Evolutionary conservation across 35 echinoderm and acorn worm species (phyloP).

Genomic region (Lytechinus pictus): DNA sequence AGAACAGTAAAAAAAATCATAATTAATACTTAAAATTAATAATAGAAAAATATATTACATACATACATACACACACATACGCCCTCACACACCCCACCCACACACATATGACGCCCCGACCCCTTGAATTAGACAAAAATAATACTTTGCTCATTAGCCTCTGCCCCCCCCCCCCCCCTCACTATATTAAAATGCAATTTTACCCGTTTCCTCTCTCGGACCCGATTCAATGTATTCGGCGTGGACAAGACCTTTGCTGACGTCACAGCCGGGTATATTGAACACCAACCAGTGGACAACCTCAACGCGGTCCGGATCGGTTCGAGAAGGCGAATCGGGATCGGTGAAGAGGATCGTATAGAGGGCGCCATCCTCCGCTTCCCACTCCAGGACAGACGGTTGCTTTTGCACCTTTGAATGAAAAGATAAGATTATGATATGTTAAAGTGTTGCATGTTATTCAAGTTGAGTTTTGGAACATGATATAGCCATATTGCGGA

Average conservation of each 20-base stretch:
- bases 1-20: no score
- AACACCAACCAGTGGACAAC: conserved; percentile 88
- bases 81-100: no score
- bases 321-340: conserved; percentile 71
- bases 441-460: background rate
- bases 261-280: conserved; percentile 78
- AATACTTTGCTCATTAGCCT: no score
- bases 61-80: no score
- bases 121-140: no score
- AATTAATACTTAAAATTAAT: no score
- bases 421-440: background rate
- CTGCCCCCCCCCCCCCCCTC: background rate
- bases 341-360: conserved; percentile 72
- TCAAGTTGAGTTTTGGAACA: no score
- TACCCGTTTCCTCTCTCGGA: conserved; percentile 84
- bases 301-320: conserved; percentile 64
- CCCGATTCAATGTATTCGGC: conserved; percentile 87
- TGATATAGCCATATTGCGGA: no score
- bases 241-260: conserved; percentile 68
- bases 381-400: conserved; percentile 56
- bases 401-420: conserved; percentile 51
- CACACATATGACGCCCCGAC: no score
- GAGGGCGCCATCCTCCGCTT: conserved; percentile 51
- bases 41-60: no score
- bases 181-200: background rate